These are phyloP conservation scores for Cryptoblepharus egeriae DNA, from an alignment of 2,797 vertebrate genomes.

Conservation along the genomic window DNA sequence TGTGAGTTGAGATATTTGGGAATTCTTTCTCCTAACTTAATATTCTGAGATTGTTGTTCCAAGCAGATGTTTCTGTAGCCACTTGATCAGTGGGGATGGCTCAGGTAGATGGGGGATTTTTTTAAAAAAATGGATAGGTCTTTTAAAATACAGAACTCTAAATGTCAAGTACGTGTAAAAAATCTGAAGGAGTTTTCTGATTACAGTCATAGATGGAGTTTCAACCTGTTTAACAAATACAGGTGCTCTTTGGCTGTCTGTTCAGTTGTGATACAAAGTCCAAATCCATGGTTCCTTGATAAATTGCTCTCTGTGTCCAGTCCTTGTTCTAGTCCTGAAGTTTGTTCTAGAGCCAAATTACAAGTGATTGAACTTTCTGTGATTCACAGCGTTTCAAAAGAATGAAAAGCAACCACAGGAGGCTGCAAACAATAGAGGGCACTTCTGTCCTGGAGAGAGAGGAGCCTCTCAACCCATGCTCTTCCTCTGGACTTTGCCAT, in stretches of 20 bases:
- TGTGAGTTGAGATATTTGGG: not conserved
- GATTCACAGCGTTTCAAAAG: not conserved
- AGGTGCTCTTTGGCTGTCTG: not conserved
- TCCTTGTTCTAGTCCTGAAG: not conserved
- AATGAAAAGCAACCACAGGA: not conserved
- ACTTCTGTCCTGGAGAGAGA: not conserved
- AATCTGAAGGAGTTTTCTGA: conserved; percentile 12
- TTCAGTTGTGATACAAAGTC: not conserved
- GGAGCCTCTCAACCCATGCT: not conserved
- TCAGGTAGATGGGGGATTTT: not conserved
- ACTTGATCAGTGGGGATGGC: conserved; percentile 14
- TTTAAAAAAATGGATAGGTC: not conserved
- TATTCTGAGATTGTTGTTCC: conserved; percentile 31
- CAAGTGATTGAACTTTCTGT: not conserved
- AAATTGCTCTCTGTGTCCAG: not conserved
- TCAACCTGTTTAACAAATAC: not conserved
- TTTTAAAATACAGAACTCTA: conserved; percentile 36
- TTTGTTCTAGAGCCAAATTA: not conserved
- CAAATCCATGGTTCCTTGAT: not conserved
- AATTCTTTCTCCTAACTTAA: not conserved
- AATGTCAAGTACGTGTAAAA: conserved; percentile 38
- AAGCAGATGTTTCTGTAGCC: conserved; percentile 60
- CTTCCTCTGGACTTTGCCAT: not conserved
- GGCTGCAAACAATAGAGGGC: not conserved
- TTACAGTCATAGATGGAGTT: not conserved